Evolutionary conservation across 2,113 vertebrate species (phyloP), one percentile per base, ranked within the genome.

Genomic region (Pelvicachromis taeniatus): DNA sequence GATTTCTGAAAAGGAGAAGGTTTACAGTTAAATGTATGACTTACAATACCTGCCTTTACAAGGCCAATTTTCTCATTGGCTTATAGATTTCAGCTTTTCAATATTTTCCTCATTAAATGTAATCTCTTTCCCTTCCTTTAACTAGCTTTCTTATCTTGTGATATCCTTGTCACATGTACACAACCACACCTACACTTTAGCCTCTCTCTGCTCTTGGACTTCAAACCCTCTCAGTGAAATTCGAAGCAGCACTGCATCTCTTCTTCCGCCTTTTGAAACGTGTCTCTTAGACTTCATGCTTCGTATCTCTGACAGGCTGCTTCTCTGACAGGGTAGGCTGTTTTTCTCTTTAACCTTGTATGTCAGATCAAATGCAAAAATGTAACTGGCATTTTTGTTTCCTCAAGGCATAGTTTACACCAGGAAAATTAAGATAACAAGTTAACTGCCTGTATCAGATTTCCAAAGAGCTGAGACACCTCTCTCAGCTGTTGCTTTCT

Each of bases 121-220:
- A 31, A 78, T 40, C 5, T 26, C 11, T 79, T 45, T 55, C 17
- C 33, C 85, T 29, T 14, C 55, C 21, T 88, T 78, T 81, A 85
- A 84, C 63, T 19, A 35, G 14, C 75, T 56, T 7, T 77, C 87
- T 87, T 89, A 88, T 90, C 89, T 83, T 85, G 29, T 50, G 81
- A 85, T 89, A 85, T 78, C 83, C 83, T 77, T 85, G 81, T 70
- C 79, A 38, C 38, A 19, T 59, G 26, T 7, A 4, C 50, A 19
- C 33, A 33, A 61, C 50, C 73, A 16, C 85, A 73, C 84, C 84
- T 68, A 70, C 80, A 88, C 82, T 70, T 86, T 16, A 70, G 40
- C 38, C 21, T 42, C 77, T 73, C 75, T 86, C 23, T 14, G n/a
- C 58, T 88, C 82, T 91, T 92, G 95, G 95, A 96, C 96, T 96